phyloP scores from a whole-genome alignment of 2,888 invertebrate genomes.

The Caenorhabditis doughertyi region DNA sequence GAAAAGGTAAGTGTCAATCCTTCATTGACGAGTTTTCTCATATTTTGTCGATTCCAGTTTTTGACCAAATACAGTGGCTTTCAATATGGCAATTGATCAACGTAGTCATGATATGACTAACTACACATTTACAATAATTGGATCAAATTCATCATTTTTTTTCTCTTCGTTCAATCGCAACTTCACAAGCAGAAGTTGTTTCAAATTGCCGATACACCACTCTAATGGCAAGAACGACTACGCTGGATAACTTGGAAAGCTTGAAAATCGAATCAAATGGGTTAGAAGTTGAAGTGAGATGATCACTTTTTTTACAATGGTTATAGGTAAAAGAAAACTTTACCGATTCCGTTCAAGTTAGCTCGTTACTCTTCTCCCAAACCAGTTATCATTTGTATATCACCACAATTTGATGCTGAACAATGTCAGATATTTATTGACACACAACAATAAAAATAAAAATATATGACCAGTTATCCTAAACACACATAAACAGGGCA shows the following conservation, averaged over 20 bases:
- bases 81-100: constrained; percentile 33
- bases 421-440: constrained; percentile 10
- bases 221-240: constrained; percentile 14
- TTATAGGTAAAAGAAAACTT: too few relatives aligned
- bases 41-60: constrained; percentile 2
- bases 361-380: constrained; percentile 7
- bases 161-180: not conserved
- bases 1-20: constrained; percentile 26
- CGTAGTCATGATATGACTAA: not conserved
- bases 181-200: constrained; percentile 34
- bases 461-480: too few relatives aligned
- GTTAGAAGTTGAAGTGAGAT: constrained; percentile 4
- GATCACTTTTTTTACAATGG: too few relatives aligned
- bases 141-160: constrained; percentile 11
- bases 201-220: constrained; percentile 29
- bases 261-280: constrained; percentile 38
- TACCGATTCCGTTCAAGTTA: constrained; percentile 8
- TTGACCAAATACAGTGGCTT: constrained; percentile 31
- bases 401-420: constrained; percentile 8
- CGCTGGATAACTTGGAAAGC: constrained; percentile 9
- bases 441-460: too few relatives aligned
- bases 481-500: too few relatives aligned
- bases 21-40: too few relatives aligned
- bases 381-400: constrained; percentile 12
- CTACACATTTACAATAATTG: constrained; percentile 7